Evolutionary conservation across 2,888 invertebrate genomes (phyloP).

Genomic region (Hirtodrosophila trivittata): DNA sequence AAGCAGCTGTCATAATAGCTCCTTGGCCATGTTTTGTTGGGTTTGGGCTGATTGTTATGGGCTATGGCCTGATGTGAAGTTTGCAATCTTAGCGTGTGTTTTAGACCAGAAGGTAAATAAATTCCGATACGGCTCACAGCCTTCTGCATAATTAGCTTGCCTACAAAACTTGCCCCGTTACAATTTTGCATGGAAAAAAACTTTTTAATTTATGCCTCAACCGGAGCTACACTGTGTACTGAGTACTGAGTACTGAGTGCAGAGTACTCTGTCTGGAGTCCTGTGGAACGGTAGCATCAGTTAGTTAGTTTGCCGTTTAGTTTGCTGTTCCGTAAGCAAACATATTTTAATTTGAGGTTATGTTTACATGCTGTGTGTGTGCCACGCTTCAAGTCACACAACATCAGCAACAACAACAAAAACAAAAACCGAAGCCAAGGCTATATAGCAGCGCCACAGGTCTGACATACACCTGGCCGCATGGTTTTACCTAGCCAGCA

Average conservation of each 20-base stretch:
- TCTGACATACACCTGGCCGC: constrained; percentile 30
- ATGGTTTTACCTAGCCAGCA: constrained; percentile 21
- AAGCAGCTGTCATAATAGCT: constrained; percentile 69
- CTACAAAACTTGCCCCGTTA: constrained; percentile 51
- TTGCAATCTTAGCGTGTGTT: constrained; percentile 48
- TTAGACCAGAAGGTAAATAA: constrained; percentile 71
- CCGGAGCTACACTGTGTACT: constrained; percentile 2
- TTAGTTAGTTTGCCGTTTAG: constrained; percentile 49
- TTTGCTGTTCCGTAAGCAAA: constrained; percentile 60
- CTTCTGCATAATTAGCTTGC: constrained; percentile 74
- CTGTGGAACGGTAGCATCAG: constrained; percentile 41
- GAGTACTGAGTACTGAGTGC: background rate
- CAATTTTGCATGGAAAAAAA: constrained; percentile 39
- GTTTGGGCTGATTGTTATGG: background rate
- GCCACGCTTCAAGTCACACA: constrained; percentile 61
- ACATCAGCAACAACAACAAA: constrained; percentile 40
- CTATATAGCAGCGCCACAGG: constrained; percentile 18
- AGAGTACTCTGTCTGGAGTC: background rate
- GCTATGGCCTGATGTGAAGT: background rate
- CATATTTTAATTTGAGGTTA: constrained; percentile 77
- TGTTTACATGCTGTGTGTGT: constrained; percentile 62
- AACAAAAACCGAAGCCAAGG: constrained; percentile 33
- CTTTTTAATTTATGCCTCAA: constrained; percentile 58
- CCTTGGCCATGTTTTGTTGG: background rate
- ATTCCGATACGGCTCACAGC: constrained; percentile 47